Evolutionary conservation across 2,113 vertebrate genomes (phyloP), one percentile per base, ranked within the genome.

Genomic region (Brachyhypopomus occidentalis): DNA sequence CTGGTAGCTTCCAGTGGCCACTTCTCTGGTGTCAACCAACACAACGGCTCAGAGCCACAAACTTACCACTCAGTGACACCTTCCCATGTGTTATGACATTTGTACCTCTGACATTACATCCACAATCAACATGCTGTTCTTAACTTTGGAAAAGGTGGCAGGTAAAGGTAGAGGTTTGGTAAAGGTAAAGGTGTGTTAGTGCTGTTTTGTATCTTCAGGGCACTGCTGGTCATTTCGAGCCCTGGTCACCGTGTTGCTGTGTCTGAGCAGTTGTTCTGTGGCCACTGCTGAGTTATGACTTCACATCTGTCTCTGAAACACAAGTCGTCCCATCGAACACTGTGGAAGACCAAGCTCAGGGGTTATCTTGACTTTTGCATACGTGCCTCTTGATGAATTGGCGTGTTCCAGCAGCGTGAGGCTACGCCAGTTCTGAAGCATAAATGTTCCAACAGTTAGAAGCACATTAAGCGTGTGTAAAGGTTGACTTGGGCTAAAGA

Each of bases 361-460:
- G 77, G 77, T 79, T 72, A 79, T 79, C 77, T 79, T 79, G 77
- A 67, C 77, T 62, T 72, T 72, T 62, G 56, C 67, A 17, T 72
- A 25, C 22, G 59, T n/a, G 67, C 67, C 20, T 45, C 56, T 36
- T 67, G 77, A 72, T 25, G 23, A 79, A 67, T 72, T 22, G 67
- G 70, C 70, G 52, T 56, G 72, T 79, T 79, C 77, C 77, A 17
- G 23, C 16, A 22, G 19, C 71, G 27, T 22, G 70, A 72, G 77
- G 25, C 66, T 41, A 25, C n/a, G 77, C 55, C 77, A 79, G 19
- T 36, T 41, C 27, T 72, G 11, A 72, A 62, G 30, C n/a, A 41
- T 56, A 79, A 55, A 72, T 69, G n/a, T 72, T 62, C 67, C 56
- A 3, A 79, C 67, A 79, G 67, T 22, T 45, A 27, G 16, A 59